Evolutionary conservation across 2,113 vertebrate species (phyloP), one percentile per base, ranked within the genome.

Genomic region (Nicator chloris): DNA sequence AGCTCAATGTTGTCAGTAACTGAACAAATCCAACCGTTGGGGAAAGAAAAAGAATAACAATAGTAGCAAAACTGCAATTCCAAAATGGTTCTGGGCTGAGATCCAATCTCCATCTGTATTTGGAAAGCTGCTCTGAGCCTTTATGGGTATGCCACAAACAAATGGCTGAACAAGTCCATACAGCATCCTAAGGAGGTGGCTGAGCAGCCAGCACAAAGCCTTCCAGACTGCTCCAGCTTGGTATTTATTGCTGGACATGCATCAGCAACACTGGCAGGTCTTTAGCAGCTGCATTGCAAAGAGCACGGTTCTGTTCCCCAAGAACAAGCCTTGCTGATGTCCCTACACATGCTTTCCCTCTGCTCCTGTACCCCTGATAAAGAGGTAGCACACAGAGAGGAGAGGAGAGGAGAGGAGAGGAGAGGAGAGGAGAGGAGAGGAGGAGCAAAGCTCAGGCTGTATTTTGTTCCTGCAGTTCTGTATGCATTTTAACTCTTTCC

Each of bases 51-150:
- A 42, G 35, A 40, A 5, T 30, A 82, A 95, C 75, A 91, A 79
- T 16, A 84, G 81, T 3, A 63, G 57, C 50, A 84, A 88, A 92
- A 75, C 65, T 81, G 79, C 92, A 93, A 44, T 64, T 82, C 72
- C 72, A 90, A 70, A 92, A 90, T 39, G 68, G 53, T 51, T 88
- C 92, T 94, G 96, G 96, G 95, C 93, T 82, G 75, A 79, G 63
- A 54, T 94, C 95, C 97, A 95, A 70, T n/a, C 92, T 93, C 92
- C 71, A 73, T 56, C 71, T 91, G 59, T 51, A 77, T 82, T 88
- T 83, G 71, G 87, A 75, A 54, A 86, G 71, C 71, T 87, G 82
- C 65, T 92, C 1, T 11, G 13, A 71, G 78, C 65, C 82, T 73
- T 47, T 18, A 24, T 33, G 49, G 61, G 28, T 16, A 15, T 27